Base-by-base conservation (phyloP, 1,140 invertebrate genomes). In the Stenopsyche tienmushanensis region DNA sequence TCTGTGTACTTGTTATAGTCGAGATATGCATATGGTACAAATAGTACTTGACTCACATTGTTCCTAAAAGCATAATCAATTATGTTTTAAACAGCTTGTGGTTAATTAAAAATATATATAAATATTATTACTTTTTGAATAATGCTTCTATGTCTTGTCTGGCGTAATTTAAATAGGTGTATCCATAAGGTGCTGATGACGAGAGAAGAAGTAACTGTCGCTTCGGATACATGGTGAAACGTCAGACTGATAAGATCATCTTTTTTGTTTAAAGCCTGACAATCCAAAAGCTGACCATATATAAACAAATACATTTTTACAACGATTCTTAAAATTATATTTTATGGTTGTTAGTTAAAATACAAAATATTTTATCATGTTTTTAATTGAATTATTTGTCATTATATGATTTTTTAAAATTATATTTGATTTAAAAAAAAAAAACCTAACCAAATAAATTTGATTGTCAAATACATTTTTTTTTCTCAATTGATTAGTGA, bases 1-100 rank as follows among this genome's bases (percentile, higher is more conserved):
- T 78, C 75, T 1, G 87, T 84, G 74, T 92, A 93, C 18, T 73
- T 78, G 74, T 91, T 84, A 76, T 87, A 82, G 72, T 89, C 81
- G 21, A 75, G 77, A 67, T 86, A 77, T 3, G 91, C 90, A 80
- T 90, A 93, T 1, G 91, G 90, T 26, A 93, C 77, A 78, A 93
- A 93, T 10, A 92, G 73, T 54, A 93, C 76, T 34, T 84, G 82
- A 44, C 78, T 78, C 1, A 91, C 86, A 70, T 83, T 77, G 70
- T 84, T 84, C 60, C 88, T 90, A 75, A 62, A 60, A 15, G 24
- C 7, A 77, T 42, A 62, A 23, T 8, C 1, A 20, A 24, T 24
- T n/a, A n/a, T n/a, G n/a, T n/a, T n/a, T n/a, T n/a, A n/a, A n/a
- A n/a, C 9, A 20, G 9, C 23, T 17, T 50, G 9, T 50, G 20